phyloP scores from a whole-genome alignment of 2,797 vertebrate genomes.

The Premnoplex brunnescens region DNA sequence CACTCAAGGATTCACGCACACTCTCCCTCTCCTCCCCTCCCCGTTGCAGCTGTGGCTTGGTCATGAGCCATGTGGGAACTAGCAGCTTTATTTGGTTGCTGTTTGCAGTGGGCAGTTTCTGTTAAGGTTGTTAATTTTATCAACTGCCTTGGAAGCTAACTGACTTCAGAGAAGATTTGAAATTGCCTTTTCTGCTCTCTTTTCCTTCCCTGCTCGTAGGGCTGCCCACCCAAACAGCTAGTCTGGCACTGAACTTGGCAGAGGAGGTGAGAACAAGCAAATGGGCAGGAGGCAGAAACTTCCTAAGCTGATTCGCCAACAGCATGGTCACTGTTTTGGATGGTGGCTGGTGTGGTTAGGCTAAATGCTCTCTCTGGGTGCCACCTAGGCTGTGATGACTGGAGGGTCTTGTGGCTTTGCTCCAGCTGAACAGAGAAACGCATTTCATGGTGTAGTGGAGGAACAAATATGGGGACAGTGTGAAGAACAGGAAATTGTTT shows the following conservation, averaged over 20 bases:
- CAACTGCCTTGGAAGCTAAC: conserved; percentile 17
- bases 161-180: background rate
- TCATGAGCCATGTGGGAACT: conserved; percentile 62
- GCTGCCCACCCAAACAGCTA: conserved; percentile 40
- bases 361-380: background rate
- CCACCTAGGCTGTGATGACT: background rate
- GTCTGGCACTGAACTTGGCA: background rate
- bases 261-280: conserved; percentile 58
- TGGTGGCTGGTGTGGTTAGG: background rate
- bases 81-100: conserved; percentile 61
- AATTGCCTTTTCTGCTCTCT: conserved; percentile 8
- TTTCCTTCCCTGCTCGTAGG: background rate
- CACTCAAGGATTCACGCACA: background rate
- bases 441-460: rapidly evolving
- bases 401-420: background rate
- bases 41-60: conserved; percentile 43
- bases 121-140: conserved; percentile 54
- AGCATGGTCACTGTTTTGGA: background rate
- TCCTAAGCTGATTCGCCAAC: background rate
- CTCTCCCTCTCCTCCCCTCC: background rate
- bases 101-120: conserved; percentile 52
- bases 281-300: conserved; percentile 12
- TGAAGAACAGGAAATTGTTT: background rate
- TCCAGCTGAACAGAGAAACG: background rate
- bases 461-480: background rate